These are phyloP conservation scores for Drosophila aldrichi DNA, from an alignment of 2,888 invertebrate species.

Conservation along the genomic window DNA sequence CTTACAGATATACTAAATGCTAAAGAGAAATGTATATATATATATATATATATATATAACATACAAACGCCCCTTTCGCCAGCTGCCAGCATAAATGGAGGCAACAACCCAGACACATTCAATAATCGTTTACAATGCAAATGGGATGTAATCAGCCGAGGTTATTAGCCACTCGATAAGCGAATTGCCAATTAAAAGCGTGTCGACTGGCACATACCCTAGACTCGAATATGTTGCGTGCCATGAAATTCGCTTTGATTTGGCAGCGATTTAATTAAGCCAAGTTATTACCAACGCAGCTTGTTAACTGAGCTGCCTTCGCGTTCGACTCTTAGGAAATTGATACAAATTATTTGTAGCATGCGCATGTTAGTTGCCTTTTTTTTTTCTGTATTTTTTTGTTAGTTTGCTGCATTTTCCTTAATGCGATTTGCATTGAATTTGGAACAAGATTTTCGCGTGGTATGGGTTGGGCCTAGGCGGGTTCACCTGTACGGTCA, in stretches of 20 bases:
- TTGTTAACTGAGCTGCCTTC: constrained; percentile 4
- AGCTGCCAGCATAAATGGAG: constrained; percentile 27
- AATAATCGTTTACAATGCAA: constrained; percentile 43
- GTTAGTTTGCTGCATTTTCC: constrained; percentile 54
- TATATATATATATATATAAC: neutral
- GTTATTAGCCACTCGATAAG: constrained; percentile 55
- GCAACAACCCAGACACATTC: constrained; percentile 43
- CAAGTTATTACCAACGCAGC: neutral
- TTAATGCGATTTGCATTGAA: constrained; percentile 80
- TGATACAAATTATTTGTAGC: constrained; percentile 64
- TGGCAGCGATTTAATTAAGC: constrained; percentile 1
- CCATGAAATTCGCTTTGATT: neutral
- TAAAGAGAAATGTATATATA: neutral
- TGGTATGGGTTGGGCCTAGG: constrained; percentile 40
- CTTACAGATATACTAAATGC: constrained; percentile 12
- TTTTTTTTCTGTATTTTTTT: constrained; percentile 8
- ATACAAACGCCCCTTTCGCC: constrained; percentile 13
- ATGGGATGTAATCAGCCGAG: constrained; percentile 50
- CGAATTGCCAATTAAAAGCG: constrained; percentile 44
- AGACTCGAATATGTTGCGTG: neutral
- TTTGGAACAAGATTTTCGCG: constrained; percentile 64
- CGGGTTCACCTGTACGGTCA: constrained; percentile 57
- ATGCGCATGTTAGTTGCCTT: constrained; percentile 32
- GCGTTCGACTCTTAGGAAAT: constrained; percentile 43
- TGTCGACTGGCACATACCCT: constrained; percentile 10